These are phyloP conservation scores for Ciconia boyciana DNA, from an alignment of 2,113 vertebrate genomes.

Conservation along the genomic window DNA sequence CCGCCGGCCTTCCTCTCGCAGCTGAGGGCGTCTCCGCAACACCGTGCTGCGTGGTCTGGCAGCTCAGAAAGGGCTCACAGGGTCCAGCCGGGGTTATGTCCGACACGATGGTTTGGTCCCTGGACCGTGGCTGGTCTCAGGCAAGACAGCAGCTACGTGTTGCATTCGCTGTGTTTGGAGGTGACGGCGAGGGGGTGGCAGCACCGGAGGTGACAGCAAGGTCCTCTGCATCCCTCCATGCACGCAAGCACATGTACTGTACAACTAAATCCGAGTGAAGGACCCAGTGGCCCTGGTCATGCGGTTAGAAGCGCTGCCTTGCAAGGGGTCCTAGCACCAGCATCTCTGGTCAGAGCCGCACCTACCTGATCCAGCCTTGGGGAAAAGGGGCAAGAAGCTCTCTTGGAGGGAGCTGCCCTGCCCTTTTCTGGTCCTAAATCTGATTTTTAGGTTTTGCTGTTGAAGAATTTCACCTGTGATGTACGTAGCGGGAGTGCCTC, in stretches of 20 bases:
- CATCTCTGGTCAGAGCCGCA: neutral
- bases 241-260: fast-evolving
- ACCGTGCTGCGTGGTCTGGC: fast-evolving
- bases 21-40: neutral
- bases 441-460: neutral
- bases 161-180: neutral
- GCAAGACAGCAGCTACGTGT: neutral
- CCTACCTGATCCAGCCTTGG: neutral
- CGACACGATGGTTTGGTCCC: neutral
- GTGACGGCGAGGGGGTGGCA: neutral
- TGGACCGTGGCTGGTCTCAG: neutral
- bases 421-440: neutral
- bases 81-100: neutral
- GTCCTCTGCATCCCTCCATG: neutral
- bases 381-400: neutral
- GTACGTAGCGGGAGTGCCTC: fast-evolving
- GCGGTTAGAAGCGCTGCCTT: neutral
- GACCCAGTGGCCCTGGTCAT: neutral
- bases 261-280: neutral
- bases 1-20: neutral
- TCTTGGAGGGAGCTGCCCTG: neutral
- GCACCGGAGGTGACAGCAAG: neutral
- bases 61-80: fast-evolving
- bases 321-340: neutral
- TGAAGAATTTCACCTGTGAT: neutral